Evolutionary conservation across 2,113 vertebrate species (phyloP), one percentile per base, ranked within the genome.

Genomic region (Macrotus californicus): DNA sequence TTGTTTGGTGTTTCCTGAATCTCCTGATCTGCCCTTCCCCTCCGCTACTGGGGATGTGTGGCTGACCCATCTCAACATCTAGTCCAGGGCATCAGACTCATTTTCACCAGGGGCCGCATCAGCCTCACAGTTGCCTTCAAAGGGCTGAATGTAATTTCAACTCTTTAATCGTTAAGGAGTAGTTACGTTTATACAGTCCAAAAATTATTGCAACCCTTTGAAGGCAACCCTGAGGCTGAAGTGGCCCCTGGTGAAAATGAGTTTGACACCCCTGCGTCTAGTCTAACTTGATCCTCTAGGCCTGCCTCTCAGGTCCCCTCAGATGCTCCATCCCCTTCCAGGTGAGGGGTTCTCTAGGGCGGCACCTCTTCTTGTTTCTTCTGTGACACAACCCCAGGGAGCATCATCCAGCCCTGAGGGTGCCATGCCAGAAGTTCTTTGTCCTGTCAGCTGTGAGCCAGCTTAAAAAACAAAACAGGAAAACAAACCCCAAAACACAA

Each of bases 321-420:
- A 66, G 50, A 7, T 48, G 18, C 1, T 1, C 80, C 5, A 2
- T 54, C 48, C 26, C 41, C 36, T 19, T 7, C 10, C 15, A 29
- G 8, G 7, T 36, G n/a, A 86, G 59, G 66, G 9, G 7, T 22
- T 75, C 39, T 48, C 19, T 1, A 34, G 67, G 70, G 14, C 81
- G 29, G 48, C 39, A 61, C 26, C 22, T 50, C 26, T 46, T 50
- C 36, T 64, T 50, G 2, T 41, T 52, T 93, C 48, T 39, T 48
- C 0, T 19, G 0, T 14, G 48, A 10, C 61, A 19, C 16, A 0
- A 0, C 6, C 34, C 21, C 6, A n/a, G 29, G 83, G 29, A 75
- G 22, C 73, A 39, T 18, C 79, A 39, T 22, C 26, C 22, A 75
- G 26, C 21, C 41, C 34, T 39, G 52, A 18, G 22, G 7, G 81